Base-by-base conservation (phyloP, 2,113 vertebrate genomes). In the Chaenocephalus aceratus region DNA sequence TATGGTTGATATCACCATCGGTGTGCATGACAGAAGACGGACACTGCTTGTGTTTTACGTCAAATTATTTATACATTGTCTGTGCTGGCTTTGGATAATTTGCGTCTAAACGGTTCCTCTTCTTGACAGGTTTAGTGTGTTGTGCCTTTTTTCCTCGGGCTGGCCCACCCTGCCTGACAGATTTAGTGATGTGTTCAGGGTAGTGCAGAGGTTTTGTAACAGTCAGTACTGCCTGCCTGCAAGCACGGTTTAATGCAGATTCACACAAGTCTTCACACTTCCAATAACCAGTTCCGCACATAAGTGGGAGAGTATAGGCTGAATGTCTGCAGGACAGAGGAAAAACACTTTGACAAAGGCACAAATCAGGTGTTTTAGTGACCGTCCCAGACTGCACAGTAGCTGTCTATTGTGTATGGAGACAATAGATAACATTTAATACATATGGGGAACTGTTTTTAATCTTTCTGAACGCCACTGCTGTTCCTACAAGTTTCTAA, bases 171-270 rank as follows among this genome's bases (percentile, higher is more conserved):
- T 72, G 48, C 52, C n/a, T 30, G 45, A 11, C 64, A 61, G 64
- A 53, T 48, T 36, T 5, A 36, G 61, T 64, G 61, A 57, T 72
- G 58, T 13, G 56, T 46, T 57, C 58, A 60, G 48, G n/a, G 60
- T n/a, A 70, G 64, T 70, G 80, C 67, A 79, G 77, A 71, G 62
- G 60, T 57, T 48, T 61, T 18, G 53, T 48, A 23, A 59, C 1
- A 2, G 52, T 57, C 49, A 54, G 26, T 59, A 61, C 18, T 13
- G 56, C n/a, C 54, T 71, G 6, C 3, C 4, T 10, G 3, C 18
- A 62, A 9, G 51, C 58, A 41, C 34, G 65, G 12, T 57, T 60
- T 65, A 30, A 63, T 77, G 63, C 65, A 9, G 45, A 71, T 76
- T 79, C 34, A 81, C 61, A 30, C 46, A 9, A 16, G 6, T 70